These are phyloP conservation scores for Salmo trutta DNA, from an alignment of 2,797 vertebrate genomes.

Conservation along the genomic window DNA sequence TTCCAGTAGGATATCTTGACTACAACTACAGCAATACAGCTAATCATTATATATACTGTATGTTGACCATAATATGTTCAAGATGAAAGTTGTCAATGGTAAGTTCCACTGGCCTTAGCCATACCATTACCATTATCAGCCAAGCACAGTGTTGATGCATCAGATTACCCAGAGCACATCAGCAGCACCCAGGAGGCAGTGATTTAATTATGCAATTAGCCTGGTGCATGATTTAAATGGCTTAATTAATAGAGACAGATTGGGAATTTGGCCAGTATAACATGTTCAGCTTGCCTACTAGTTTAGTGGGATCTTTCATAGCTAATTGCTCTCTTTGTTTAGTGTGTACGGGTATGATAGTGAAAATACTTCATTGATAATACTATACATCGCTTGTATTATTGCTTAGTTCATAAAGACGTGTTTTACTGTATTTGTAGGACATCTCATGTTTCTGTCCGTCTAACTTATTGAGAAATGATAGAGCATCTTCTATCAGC, in stretches of 20 bases:
- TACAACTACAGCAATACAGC: neutral
- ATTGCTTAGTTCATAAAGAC: neutral
- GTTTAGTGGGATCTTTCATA: slow-evolving; percentile 71
- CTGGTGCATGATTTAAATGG: slow-evolving; percentile 79
- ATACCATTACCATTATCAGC: slow-evolving; percentile 71
- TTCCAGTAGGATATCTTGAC: neutral
- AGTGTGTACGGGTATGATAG: slow-evolving; percentile 63
- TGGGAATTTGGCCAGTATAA: slow-evolving; percentile 74
- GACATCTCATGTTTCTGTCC: slow-evolving; percentile 48
- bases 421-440: slow-evolving; percentile 17
- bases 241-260: slow-evolving; percentile 79
- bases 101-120: slow-evolving; percentile 50
- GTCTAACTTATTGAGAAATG: slow-evolving; percentile 58
- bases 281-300: slow-evolving; percentile 68
- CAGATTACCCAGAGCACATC: slow-evolving; percentile 73
- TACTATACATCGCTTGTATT: neutral
- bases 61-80: slow-evolving; percentile 31
- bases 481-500: slow-evolving; percentile 28
- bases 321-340: slow-evolving; percentile 71
- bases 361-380: slow-evolving; percentile 25
- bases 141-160: slow-evolving; percentile 71
- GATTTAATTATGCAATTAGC: slow-evolving; percentile 83
- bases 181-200: slow-evolving; percentile 74
- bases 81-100: slow-evolving; percentile 44
- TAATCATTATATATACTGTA: neutral